Base-by-base conservation (phyloP, 2,113 vertebrate genomes). In the Sylvilagus bachmani region DNA sequence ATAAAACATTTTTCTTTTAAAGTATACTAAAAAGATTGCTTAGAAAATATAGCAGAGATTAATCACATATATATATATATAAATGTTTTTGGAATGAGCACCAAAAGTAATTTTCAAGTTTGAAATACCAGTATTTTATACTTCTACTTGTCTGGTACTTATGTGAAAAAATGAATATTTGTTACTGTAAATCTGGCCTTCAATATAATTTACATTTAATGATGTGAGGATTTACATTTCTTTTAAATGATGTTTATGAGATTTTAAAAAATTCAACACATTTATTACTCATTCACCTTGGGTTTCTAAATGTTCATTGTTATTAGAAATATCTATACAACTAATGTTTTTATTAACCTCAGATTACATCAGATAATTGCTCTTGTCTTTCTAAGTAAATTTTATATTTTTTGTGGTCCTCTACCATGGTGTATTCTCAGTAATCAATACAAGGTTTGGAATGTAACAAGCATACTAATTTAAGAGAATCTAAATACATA, bases 51-150 rank as follows among this genome's bases (percentile, higher is more conserved):
- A 92, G 29, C 24, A 92, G 9, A 62, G 64, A 89, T 79, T 70
- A 84, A 84, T 61, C 51, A 27, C 38, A 38, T 11, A 5, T 8
- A 49, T 6, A 17, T 83, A 75, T 58, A 61, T n/a, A n/a, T 85
- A 36, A 95, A 75, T 38, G 31, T 81, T 62, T 82, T 4, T 94
- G 67, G 62, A 74, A 78, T 58, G 55, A 58, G 13, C 55, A 58
- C 55, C 55, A 58, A 58, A 58, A 58, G 55, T 16, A 14, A 17
- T 58, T 58, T 16, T 2, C n/a, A 74, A 55, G 2, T 8, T 21
- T 94, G 36, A 90, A 91, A 71, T 55, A 86, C 81, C 83, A 67
- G 33, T 87, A 82, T 75, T 96, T 66, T 87, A 64, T 51, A 66
- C 33, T 90, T 94, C 33, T 25, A 78, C 31, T 75, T 85, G 49